Conservation (phyloP, 2,797 vertebrate species). For the Poecile montanus region DNA sequence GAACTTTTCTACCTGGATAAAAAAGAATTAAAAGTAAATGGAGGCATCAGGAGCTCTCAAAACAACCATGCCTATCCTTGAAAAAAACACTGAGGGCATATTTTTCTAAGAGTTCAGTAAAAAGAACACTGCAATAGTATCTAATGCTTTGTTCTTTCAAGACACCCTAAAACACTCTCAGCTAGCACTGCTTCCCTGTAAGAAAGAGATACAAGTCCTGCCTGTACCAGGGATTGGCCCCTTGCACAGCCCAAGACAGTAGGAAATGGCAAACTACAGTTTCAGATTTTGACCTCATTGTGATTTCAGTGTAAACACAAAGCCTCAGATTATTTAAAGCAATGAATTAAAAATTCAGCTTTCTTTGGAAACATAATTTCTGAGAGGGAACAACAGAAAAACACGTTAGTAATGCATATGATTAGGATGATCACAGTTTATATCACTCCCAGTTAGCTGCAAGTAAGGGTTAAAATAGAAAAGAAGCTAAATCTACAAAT, state of each 20-base stretch:
- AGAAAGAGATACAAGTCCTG: background rate
- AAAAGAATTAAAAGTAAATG: background rate
- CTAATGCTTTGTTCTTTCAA: background rate
- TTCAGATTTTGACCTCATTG: background rate
- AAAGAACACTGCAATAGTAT: background rate
- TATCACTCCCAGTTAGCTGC: background rate
- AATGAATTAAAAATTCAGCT: background rate
- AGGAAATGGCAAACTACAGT: background rate
- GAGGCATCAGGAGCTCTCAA: background rate
- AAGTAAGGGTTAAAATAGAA: background rate
- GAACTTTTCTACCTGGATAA: background rate
- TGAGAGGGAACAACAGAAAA: background rate
- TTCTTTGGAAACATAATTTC: background rate
- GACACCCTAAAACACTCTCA: background rate
- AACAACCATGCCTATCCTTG: background rate
- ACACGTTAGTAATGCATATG: background rate
- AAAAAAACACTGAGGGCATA: background rate
- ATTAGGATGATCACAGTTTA: background rate
- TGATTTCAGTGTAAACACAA: background rate
- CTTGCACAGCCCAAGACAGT: background rate
- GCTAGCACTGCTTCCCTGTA: background rate
- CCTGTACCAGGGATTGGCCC: background rate
- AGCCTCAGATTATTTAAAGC: background rate
- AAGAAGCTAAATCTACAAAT: background rate
- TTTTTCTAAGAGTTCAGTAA: background rate